A percentile compares a stretch with the other conserved stretches of the same genome.
phyloP scores from a whole-genome alignment of 2,797 vertebrate species.

The Alfaro cultratus region DNA sequence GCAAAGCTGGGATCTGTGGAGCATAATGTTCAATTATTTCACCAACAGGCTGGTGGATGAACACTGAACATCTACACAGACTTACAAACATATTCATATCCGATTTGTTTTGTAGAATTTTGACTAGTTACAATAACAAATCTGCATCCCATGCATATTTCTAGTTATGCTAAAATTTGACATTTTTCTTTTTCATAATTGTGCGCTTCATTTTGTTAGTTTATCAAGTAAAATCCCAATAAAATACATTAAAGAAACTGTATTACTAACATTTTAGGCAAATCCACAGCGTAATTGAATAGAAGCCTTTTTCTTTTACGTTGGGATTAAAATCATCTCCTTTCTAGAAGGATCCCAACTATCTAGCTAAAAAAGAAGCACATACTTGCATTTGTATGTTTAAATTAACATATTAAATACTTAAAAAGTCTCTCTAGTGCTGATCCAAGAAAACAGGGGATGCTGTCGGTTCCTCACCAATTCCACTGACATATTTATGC shows the following conservation, averaged over 20 bases:
- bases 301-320: too few relatives aligned
- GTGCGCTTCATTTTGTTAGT: background rate
- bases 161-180: background rate
- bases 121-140: background rate
- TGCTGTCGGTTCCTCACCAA: conserved; percentile 19
- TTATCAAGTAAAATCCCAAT: background rate
- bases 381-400: background rate
- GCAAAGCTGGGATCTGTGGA: conserved; percentile 46
- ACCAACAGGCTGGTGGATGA: conserved; percentile 11
- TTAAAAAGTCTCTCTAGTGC: background rate
- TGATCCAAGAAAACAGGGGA: conserved; percentile 14
- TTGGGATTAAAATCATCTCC: background rate
- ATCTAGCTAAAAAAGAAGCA: background rate
- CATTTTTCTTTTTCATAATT: background rate
- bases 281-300: too few relatives aligned
- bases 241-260: background rate
- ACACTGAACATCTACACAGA: conserved; percentile 20
- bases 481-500: conserved; percentile 17
- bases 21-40: conserved; percentile 57
- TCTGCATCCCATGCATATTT: background rate
- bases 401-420: background rate
- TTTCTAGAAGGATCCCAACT: background rate
- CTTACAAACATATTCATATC: background rate
- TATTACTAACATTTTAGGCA: too few relatives aligned
- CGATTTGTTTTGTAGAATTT: background rate